Evolutionary conservation across 2,797 vertebrate genomes (phyloP).

Genomic region (Sebastes flavidus): DNA sequence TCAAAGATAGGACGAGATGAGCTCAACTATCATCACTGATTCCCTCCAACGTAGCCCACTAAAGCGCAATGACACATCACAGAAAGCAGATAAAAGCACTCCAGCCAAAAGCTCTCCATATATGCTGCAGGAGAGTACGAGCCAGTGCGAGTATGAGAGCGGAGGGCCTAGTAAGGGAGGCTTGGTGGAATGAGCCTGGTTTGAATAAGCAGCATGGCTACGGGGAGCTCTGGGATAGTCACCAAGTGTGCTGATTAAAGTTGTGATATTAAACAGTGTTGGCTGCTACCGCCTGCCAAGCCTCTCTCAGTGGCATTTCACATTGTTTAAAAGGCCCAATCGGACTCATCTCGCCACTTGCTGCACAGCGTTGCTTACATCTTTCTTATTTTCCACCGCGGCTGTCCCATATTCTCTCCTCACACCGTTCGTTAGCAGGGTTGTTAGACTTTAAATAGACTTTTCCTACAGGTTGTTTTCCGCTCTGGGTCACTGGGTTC

Average conservation of each 20-base stretch:
- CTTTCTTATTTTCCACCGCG: slow-evolving; percentile 28
- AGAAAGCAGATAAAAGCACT: slow-evolving; percentile 63
- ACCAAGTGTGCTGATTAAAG: slow-evolving; percentile 79
- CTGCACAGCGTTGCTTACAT: slow-evolving; percentile 54
- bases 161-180: slow-evolving; percentile 72
- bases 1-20: neutral
- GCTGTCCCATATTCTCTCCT: slow-evolving; percentile 59
- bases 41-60: slow-evolving; percentile 42
- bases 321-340: slow-evolving; percentile 75
- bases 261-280: slow-evolving; percentile 80
- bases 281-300: slow-evolving; percentile 73
- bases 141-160: slow-evolving; percentile 48
- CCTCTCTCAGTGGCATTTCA: slow-evolving; percentile 72
- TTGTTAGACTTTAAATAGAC: slow-evolving; percentile 65
- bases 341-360: slow-evolving; percentile 63
- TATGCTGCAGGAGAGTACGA: slow-evolving; percentile 60
- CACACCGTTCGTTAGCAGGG: slow-evolving; percentile 44
- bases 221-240: slow-evolving; percentile 74
- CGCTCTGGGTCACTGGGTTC: slow-evolving; percentile 46
- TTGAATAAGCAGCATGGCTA: slow-evolving; percentile 74
- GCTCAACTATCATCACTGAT: neutral
- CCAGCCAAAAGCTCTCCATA: slow-evolving; percentile 61
- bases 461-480: slow-evolving; percentile 40
- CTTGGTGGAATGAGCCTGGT: slow-evolving; percentile 69
- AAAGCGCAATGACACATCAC: slow-evolving; percentile 48